A percentile compares a stretch with the other conserved stretches of the same genome.
These are phyloP conservation scores for Chaetorhynchus papuensis DNA, from an alignment of 2,113 vertebrate genomes.

Conservation along the genomic window DNA sequence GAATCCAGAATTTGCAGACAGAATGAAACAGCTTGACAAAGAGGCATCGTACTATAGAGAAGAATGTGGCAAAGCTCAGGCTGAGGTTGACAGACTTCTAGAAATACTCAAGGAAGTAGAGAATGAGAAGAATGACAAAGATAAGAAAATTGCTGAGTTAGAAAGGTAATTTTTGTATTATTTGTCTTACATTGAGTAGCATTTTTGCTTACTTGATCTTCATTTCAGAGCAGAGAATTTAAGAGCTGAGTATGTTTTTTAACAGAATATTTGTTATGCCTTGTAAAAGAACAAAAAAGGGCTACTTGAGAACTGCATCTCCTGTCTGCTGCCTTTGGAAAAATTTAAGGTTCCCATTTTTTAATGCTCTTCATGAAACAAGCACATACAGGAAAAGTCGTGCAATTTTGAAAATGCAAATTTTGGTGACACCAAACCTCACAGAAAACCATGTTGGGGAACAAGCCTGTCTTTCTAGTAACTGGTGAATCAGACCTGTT, in stretches of 20 bases:
- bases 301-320: neutral
- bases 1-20: slow-evolving; percentile 87
- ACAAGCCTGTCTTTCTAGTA: neutral
- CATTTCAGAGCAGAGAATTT: neutral
- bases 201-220: neutral
- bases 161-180: slow-evolving; percentile 82
- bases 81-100: slow-evolving; percentile 89
- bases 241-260: neutral
- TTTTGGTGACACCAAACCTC: too few species aligned
- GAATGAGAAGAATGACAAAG: slow-evolving; percentile 88
- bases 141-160: slow-evolving; percentile 90
- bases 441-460: neutral
- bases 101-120: slow-evolving; percentile 89
- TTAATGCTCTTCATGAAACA: neutral
- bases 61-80: slow-evolving; percentile 87
- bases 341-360: neutral
- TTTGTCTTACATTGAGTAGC: neutral
- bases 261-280: neutral
- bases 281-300: neutral
- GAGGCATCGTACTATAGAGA: slow-evolving; percentile 90
- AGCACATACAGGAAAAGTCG: neutral
- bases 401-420: too few species aligned
- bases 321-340: neutral
- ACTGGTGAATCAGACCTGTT: neutral
- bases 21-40: slow-evolving; percentile 88